Percentiles rank a stretch among this genome's conserved stretches.
Conservation (phyloP, 2,888 invertebrate genomes). For the Tenthredo notha region DNA sequence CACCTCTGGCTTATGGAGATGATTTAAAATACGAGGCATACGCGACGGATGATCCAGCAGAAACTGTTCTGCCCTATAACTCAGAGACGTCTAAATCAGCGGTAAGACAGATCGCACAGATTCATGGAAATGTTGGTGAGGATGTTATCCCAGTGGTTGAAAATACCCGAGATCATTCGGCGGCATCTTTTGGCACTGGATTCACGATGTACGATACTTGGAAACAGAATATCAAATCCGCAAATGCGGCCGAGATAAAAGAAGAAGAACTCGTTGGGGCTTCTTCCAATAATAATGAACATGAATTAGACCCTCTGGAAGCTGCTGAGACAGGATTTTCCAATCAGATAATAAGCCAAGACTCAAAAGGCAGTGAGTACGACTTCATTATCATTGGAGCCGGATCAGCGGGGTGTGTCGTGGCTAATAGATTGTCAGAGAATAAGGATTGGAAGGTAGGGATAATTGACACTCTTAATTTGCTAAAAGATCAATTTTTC, state of each 20-base stretch:
- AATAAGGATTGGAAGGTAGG: slow-evolving; percentile 47
- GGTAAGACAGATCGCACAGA: slow-evolving; percentile 43
- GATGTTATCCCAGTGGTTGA: slow-evolving; percentile 49
- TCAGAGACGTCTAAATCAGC: slow-evolving; percentile 37
- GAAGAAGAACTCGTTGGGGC: slow-evolving; percentile 13
- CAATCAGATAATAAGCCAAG: slow-evolving; percentile 15
- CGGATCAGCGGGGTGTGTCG: slow-evolving; percentile 81
- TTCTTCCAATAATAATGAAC: slow-evolving; percentile 11
- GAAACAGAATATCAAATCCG: slow-evolving; percentile 29
- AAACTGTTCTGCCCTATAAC: background rate
- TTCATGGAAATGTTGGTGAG: background rate
- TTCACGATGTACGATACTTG: slow-evolving; percentile 51
- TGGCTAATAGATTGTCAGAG: slow-evolving; percentile 78
- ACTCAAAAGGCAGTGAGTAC: slow-evolving; percentile 65
- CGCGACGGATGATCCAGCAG: slow-evolving; percentile 2
- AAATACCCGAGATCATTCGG: slow-evolving; percentile 10
- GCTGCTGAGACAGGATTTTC: slow-evolving; percentile 4
- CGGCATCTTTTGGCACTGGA: slow-evolving; percentile 37
- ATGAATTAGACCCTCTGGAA: background rate
- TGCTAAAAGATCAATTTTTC: background rate
- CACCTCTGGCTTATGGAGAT: slow-evolving; percentile 52
- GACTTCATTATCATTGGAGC: slow-evolving; percentile 81
- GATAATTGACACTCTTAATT: background rate
- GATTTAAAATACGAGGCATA: slow-evolving; percentile 46
- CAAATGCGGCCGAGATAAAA: background rate